Evolutionary conservation across 2,797 vertebrate genomes (phyloP), one percentile per base, ranked within the genome.

Genomic region (Fratercula arctica): DNA sequence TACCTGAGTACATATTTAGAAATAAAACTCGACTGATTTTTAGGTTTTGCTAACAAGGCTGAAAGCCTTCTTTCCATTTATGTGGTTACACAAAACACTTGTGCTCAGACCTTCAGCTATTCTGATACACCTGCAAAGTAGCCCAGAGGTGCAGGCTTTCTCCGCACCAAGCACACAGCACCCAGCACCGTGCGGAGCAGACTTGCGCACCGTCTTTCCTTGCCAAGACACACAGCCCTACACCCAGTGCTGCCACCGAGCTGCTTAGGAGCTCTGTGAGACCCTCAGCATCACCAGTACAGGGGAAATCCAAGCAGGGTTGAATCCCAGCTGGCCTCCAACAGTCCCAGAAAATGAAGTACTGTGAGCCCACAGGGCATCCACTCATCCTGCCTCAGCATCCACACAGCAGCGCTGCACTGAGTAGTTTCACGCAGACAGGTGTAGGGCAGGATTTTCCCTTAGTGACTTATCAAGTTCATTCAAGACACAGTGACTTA

Each of bases 201-300:
- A 25, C 3, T 39, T 3, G 0, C 3, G 7, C 2, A 3, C 16
- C 1, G 0, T 9, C 43, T 54, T 53, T 19, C 41, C 35, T 33
- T 13, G 19, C 41, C 43, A 29, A 66, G 35, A 37, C 1, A 2
- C 33, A 46, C 43, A 46, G 23, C 10, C 45, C 35, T 61, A 31
- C 20, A 41, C 19, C 13, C 26, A 18, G 63, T 10, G 13, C 70
- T 79, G 39, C 16, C 53, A 81, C 24, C 12, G 8, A 51, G 56
- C 20, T 76, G 5, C 25, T 37, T 2, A 10, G 35, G 24, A 69
- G 26, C 11, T 35, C 45, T 46, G 13, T n/a, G 31, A 67, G 35
- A 46, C 1, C 9, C 9, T 11, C 56, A 60, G 39, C 76, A 61
- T 54, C 37, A 24, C 16, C 70, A 75, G 7, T 31, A 19, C 33